These are phyloP conservation scores for Sardina pilchardus DNA, from an alignment of 2,113 vertebrate species.

Conservation along the genomic window DNA sequence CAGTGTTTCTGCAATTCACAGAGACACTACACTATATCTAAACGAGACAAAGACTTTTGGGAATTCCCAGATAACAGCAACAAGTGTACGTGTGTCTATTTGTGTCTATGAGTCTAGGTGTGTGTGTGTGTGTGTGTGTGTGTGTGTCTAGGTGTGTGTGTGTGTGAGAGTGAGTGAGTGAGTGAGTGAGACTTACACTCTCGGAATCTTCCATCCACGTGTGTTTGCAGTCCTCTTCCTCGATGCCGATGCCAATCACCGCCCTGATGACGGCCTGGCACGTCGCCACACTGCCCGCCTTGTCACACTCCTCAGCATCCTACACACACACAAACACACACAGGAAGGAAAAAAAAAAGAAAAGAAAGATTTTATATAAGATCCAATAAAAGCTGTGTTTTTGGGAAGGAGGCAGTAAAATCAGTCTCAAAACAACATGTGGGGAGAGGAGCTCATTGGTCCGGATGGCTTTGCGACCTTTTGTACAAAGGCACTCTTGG, in stretches of 20 bases:
- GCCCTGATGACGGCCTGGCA: slow-evolving; percentile 95
- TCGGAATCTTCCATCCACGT: slow-evolving; percentile 99
- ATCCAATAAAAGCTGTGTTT: too few relatives aligned
- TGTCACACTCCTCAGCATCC: slow-evolving; percentile 98
- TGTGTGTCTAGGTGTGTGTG: not conserved
- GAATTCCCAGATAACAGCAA: not conserved
- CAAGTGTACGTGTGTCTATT: not conserved
- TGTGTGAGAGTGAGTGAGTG: not conserved
- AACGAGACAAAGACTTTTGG: not conserved
- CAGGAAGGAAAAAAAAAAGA: not conserved
- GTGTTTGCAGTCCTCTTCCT: slow-evolving; percentile 96
- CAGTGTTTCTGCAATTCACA: too few relatives aligned
- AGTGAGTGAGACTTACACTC: slow-evolving; percentile 72
- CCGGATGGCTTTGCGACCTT: not conserved
- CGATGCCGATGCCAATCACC: slow-evolving; percentile 95
- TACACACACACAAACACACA: slow-evolving; percentile 54
- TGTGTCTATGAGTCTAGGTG: not conserved
- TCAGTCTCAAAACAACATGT: too few relatives aligned
- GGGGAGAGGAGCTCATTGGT: not conserved
- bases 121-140: too few relatives aligned
- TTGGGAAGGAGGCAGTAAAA: not conserved
- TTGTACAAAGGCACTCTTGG: not conserved
- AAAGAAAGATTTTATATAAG: not conserved
- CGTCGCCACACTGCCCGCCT: slow-evolving; percentile 93
- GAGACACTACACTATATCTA: too few relatives aligned